Conservation (phyloP, 2,797 vertebrate species). For the Dendrocincla fuliginosa region DNA sequence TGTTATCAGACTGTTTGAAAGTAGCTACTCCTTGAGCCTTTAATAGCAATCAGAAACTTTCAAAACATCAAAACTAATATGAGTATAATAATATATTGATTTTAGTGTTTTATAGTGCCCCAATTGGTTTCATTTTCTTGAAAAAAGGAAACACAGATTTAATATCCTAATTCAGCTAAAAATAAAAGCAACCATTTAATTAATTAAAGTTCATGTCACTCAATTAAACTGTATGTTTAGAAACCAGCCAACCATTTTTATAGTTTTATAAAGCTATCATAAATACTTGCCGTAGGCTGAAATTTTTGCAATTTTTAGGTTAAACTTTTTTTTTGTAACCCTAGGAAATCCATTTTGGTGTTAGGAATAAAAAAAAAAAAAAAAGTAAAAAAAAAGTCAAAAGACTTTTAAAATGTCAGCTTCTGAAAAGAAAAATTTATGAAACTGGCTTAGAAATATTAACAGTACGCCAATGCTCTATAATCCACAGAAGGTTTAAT, state of each 20-base stretch:
- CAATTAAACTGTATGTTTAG: not conserved
- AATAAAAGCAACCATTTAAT: slow-evolving; percentile 32
- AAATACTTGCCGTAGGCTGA: not conserved
- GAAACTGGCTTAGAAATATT: not conserved
- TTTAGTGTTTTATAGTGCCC: not conserved
- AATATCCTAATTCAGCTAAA: slow-evolving; percentile 32
- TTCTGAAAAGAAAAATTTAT: not conserved
- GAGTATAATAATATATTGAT: not conserved
- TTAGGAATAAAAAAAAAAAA: not conserved
- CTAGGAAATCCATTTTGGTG: not conserved
- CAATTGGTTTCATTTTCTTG: not conserved
- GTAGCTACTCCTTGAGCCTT: not conserved
- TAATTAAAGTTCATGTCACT: slow-evolving; percentile 40
- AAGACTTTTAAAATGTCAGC: not conserved
- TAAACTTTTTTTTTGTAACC: not conserved
- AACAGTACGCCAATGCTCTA: not conserved
- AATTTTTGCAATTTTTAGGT: not conserved
- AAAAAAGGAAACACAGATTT: not conserved
- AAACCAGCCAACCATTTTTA: not conserved
- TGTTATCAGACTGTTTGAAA: not conserved
- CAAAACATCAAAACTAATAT: not conserved
- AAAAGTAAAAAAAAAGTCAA: not conserved
- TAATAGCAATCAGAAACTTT: not conserved
- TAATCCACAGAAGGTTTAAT: not conserved
- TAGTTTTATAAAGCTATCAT: not conserved